phyloP scores from a whole-genome alignment of 2,797 vertebrate species.

The Cynopterus sphinx region DNA sequence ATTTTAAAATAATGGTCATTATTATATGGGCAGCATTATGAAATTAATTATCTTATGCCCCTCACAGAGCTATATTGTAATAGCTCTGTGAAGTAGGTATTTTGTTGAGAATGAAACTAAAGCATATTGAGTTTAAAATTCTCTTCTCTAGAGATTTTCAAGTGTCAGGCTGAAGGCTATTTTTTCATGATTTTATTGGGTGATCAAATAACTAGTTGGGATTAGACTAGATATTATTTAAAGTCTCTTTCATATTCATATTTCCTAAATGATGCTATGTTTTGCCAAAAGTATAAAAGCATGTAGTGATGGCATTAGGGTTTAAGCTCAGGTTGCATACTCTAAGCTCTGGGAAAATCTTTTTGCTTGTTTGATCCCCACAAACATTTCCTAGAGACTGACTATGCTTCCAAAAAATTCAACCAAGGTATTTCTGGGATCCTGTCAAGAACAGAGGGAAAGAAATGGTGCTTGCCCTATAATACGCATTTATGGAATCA shows the following conservation, averaged over 20 bases:
- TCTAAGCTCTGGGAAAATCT: neutral
- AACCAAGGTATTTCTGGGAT: neutral
- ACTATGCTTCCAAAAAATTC: neutral
- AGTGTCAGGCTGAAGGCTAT: neutral
- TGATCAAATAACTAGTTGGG: neutral
- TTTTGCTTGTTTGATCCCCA: neutral
- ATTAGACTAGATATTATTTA: neutral
- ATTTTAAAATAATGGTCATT: slow-evolving; percentile 9
- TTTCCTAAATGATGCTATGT: neutral
- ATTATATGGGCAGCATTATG: neutral
- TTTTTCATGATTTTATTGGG: neutral
- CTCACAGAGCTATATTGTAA: neutral
- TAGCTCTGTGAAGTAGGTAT: neutral
- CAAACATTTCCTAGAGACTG: neutral
- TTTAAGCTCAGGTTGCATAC: neutral
- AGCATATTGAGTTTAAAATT: neutral
- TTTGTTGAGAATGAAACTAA: neutral
- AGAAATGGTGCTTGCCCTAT: neutral
- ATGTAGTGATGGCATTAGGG: neutral
- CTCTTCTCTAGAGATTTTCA: neutral
- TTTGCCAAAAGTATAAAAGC: neutral
- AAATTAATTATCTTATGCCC: neutral
- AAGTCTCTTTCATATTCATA: neutral
- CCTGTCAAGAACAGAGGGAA: neutral
- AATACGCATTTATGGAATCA: neutral